Evolutionary conservation across 2,888 invertebrate genomes (phyloP), one percentile per base, ranked within the genome.

Genomic region (Stenoptilia bipunctidactyla): DNA sequence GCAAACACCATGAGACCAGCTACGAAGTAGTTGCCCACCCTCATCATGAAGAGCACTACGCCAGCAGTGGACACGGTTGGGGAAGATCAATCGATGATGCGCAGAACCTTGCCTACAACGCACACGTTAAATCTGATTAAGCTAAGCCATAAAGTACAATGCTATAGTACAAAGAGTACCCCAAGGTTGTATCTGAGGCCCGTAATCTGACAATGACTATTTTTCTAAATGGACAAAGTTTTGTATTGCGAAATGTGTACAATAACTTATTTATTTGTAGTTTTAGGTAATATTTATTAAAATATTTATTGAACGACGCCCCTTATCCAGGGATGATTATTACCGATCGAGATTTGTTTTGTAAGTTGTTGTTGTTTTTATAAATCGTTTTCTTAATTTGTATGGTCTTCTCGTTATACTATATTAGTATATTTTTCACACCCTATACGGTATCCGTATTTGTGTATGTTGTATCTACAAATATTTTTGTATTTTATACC

Each of bases 1-100:
- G 87, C 59, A 91, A 92, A 61, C 88, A 85, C 45, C 77, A 87
- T 41, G 85, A 87, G 37, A 88, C 90, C 49, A 91, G 90, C 57
- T 93, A 92, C 61, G 94, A 93, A 61, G 91, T 92, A 0, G 89
- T 92, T 0, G 87, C 89, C 13, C 89, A 89, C 55, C 89, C 89
- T 14, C 88, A 88, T 50, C 83, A 83, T 30, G 83, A 85, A 44
- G 85, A 87, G 44, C 84, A 84, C 46, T 83, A 84, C 56, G 60
- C 71, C n/a, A 68, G 69, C 58, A 66, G 73, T 35, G 77, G 79
- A 1, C 83, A 83, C 40, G 92, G 92, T 42, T 93, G 92, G 92
- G 92, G 91, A 44, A 60, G 85, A 45, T 65, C 83, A 10, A 73
- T 74, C 30, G 76, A 82, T 37, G 83, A 80, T 27, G 73, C 80